phyloP scores from a whole-genome alignment of 2,797 vertebrate species.

The Alcedo atthis region DNA sequence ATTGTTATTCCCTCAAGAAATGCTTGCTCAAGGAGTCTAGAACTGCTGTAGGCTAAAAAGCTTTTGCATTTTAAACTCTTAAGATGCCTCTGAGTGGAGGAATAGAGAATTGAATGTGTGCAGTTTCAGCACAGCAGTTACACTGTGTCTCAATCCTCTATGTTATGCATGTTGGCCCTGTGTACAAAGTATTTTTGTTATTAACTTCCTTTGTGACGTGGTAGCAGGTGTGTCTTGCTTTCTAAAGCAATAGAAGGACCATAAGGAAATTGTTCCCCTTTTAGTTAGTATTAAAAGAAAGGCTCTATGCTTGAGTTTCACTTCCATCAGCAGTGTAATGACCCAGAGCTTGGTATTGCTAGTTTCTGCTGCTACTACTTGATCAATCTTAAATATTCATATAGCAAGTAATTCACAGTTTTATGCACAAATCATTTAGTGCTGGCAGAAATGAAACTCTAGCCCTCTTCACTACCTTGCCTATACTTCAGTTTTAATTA shows the following conservation, averaged over 20 bases:
- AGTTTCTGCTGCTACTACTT: neutral
- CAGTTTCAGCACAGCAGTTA: neutral
- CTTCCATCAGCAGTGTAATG: neutral
- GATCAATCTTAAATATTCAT: neutral
- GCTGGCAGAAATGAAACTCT: neutral
- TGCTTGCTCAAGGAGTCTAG: neutral
- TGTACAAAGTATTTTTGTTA: neutral
- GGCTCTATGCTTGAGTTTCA: neutral
- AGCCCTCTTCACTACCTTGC: neutral
- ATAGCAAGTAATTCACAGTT: neutral
- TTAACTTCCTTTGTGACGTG: neutral
- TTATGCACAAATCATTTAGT: neutral
- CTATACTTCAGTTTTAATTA: neutral
- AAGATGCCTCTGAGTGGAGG: neutral
- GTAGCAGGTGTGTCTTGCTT: neutral
- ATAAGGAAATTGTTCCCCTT: neutral
- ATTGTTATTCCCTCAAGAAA: neutral
- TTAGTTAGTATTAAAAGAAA: neutral
- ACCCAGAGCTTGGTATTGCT: neutral
- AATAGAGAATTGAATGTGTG: neutral
- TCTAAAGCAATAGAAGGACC: neutral
- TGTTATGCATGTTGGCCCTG: neutral
- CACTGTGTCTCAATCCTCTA: neutral
- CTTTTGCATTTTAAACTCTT: neutral
- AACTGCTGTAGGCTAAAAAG: neutral